Conservation (phyloP, 2,113 vertebrate genomes). For the Emydura subglobosa region DNA sequence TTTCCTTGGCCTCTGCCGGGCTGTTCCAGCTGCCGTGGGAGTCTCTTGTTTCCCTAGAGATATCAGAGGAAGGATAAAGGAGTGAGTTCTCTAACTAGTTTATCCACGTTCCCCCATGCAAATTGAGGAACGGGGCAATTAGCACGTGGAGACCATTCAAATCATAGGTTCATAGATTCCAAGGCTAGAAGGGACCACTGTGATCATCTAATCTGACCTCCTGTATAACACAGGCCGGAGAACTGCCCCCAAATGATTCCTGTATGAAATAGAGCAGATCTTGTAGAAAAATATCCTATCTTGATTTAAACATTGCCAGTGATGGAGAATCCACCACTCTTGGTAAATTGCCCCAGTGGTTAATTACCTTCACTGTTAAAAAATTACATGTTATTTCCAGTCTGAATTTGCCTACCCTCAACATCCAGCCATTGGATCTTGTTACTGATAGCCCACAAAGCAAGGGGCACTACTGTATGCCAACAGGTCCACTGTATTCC, state of each 20-base stretch:
- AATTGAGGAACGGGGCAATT: background rate
- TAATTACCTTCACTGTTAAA: background rate
- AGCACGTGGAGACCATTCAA: background rate
- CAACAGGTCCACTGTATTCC: background rate
- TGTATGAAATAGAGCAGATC: background rate
- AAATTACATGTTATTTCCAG: background rate
- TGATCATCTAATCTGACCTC: background rate
- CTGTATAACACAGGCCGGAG: background rate
- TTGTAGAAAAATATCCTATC: background rate
- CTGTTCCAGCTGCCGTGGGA: slow-evolving; percentile 42
- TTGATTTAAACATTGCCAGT: background rate
- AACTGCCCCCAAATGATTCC: background rate
- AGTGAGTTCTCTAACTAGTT: background rate
- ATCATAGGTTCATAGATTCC: background rate
- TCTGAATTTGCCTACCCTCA: background rate
- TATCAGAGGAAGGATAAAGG: background rate
- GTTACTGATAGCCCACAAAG: background rate
- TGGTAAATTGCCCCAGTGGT: background rate
- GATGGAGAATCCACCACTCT: background rate
- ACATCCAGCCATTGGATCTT: background rate
- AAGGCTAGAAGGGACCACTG: background rate
- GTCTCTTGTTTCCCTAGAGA: slow-evolving; percentile 65
- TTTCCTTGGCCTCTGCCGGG: slow-evolving; percentile 41
- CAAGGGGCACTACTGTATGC: background rate
- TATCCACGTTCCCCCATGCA: no score